Evolutionary conservation across 1,140 invertebrate genomes (phyloP).

Genomic region (Plodia interpunctella): DNA sequence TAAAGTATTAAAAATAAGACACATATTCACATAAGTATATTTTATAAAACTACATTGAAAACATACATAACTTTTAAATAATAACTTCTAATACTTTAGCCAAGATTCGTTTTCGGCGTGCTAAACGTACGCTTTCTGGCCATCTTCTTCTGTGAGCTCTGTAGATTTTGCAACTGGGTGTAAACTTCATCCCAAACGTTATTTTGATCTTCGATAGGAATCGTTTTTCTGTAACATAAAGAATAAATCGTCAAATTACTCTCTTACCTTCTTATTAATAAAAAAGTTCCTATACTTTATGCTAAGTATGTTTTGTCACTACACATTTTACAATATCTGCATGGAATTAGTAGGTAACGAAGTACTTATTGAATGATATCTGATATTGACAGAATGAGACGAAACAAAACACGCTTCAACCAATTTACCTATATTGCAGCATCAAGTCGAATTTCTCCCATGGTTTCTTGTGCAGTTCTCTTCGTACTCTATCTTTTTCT

Average conservation of each 20-base stretch:
- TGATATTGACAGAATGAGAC: too few relatives aligned
- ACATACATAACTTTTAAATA: not conserved
- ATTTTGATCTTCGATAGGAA: constrained; percentile 91
- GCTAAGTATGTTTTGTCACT: too few relatives aligned
- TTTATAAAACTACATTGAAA: constrained; percentile 1
- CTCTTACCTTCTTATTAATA: too few relatives aligned
- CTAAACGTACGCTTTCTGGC: constrained; percentile 82
- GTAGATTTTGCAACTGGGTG: constrained; percentile 83
- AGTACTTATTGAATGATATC: too few relatives aligned
- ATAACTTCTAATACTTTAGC: constrained; percentile 19
- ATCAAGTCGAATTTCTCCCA: constrained; percentile 97
- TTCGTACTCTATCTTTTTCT: constrained; percentile 79
- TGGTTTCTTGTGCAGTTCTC: constrained; percentile 80
- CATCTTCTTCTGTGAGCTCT: constrained; percentile 81
- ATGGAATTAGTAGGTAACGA: too few relatives aligned
- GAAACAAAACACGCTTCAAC: too few relatives aligned
- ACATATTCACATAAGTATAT: too few relatives aligned
- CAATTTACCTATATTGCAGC: constrained; percentile 89
- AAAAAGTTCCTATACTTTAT: too few relatives aligned
- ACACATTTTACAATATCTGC: too few relatives aligned
- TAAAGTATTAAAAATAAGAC: too few relatives aligned
- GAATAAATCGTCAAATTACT: not conserved
- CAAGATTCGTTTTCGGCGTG: constrained; percentile 53
- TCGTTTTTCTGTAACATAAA: constrained; percentile 80
- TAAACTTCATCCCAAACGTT: constrained; percentile 91